Percentiles rank a stretch among this genome's conserved stretches.
phyloP scores from a whole-genome alignment of 2,888 invertebrate genomes.

The Cenopis cana region DNA sequence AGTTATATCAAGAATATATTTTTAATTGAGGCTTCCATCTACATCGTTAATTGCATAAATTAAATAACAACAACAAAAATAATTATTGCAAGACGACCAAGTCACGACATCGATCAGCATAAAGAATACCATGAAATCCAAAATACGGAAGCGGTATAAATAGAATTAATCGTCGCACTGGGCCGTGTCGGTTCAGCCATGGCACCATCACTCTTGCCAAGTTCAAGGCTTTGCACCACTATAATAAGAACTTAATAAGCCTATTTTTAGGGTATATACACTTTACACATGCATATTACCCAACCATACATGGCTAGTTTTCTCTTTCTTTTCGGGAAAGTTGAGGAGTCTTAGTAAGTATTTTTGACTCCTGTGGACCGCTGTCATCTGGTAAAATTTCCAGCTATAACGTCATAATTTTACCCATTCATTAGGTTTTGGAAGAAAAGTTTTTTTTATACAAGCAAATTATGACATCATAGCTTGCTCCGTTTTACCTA shows the following conservation, averaged over 20 bases:
- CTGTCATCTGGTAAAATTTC: too few relatives aligned
- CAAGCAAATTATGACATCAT: too few relatives aligned
- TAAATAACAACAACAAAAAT: background rate
- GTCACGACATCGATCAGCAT: slow-evolving; percentile 33
- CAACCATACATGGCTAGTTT: too few relatives aligned
- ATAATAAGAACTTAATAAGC: slow-evolving; percentile 8
- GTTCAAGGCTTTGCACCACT: slow-evolving; percentile 27
- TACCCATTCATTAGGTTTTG: too few relatives aligned
- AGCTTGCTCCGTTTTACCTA: too few relatives aligned
- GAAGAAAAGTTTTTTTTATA: too few relatives aligned
- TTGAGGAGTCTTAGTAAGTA: too few relatives aligned
- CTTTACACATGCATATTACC: too few relatives aligned
- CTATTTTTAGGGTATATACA: too few relatives aligned
- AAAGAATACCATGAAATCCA: slow-evolving; percentile 34
- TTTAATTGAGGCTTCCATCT: background rate
- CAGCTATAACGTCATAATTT: too few relatives aligned
- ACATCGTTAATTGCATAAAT: slow-evolving; percentile 4
- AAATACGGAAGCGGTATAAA: slow-evolving; percentile 33
- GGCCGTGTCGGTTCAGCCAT: slow-evolving; percentile 16
- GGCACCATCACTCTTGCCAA: slow-evolving; percentile 15
- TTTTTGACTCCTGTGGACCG: too few relatives aligned
- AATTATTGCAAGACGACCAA: background rate
- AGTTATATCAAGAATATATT: background rate
- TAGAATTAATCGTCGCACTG: slow-evolving; percentile 25
- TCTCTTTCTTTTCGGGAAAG: too few relatives aligned